A percentile compares a stretch with the other conserved stretches of the same genome.
phyloP scores from a whole-genome alignment of 2,797 vertebrate species.

The Parambassis ranga region DNA sequence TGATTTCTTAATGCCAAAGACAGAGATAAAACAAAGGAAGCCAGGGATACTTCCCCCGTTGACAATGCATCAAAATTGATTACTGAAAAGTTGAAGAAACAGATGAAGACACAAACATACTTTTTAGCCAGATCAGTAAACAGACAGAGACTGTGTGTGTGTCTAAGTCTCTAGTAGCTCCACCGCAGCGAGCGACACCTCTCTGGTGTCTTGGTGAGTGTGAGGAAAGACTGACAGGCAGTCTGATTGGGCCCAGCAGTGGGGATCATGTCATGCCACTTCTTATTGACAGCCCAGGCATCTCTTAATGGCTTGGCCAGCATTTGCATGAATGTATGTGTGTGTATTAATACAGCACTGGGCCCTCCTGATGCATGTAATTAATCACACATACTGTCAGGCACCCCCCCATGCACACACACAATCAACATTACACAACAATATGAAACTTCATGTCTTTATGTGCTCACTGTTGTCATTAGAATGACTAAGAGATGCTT shows the following conservation, averaged over 20 bases:
- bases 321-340: conserved; percentile 47
- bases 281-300: conserved; percentile 72
- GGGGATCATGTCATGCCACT: conserved; percentile 74
- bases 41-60: neutral
- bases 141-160: neutral
- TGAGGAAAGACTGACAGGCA: conserved; percentile 72
- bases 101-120: conserved; percentile 3
- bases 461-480: conserved; percentile 13
- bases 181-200: conserved; percentile 28
- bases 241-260: conserved; percentile 77
- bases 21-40: conserved; percentile 5
- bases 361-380: conserved; percentile 51
- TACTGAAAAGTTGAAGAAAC: neutral
- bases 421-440: neutral
- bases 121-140: conserved; percentile 28
- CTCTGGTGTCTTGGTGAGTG: conserved; percentile 29
- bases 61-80: conserved; percentile 15
- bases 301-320: conserved; percentile 64
- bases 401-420: neutral
- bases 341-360: conserved; percentile 14
- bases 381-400: conserved; percentile 77
- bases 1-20: neutral
- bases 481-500: conserved; percentile 30
- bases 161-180: neutral
- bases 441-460: conserved; percentile 8